Percentiles rank a stretch among this genome's conserved stretches.
phyloP scores from a whole-genome alignment of 1,140 invertebrate genomes.

The Trinorchestia longiramus region DNA sequence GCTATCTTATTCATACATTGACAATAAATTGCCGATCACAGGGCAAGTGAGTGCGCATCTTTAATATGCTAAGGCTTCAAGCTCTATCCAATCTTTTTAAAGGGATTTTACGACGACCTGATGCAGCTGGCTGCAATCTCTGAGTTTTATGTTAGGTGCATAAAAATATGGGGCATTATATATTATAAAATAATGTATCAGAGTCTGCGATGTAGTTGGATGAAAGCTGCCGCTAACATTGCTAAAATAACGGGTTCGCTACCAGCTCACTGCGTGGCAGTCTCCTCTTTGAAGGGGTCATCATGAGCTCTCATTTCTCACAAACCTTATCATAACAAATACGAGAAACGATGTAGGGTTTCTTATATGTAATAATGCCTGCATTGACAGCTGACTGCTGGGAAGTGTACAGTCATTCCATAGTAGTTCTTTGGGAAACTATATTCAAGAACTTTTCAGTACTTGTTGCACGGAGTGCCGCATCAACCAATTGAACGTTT shows the following conservation, averaged over 20 bases:
- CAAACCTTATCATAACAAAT: not conserved
- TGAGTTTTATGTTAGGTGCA: not conserved
- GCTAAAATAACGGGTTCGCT: not conserved
- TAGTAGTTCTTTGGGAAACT: not conserved
- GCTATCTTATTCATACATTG: not conserved
- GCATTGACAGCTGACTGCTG: not conserved
- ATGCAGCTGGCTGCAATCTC: not conserved
- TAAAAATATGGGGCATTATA: not conserved
- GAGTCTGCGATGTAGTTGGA: not conserved
- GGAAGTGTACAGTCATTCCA: not conserved
- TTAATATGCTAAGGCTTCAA: not conserved
- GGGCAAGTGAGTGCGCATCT: not conserved
- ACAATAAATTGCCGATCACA: not conserved
- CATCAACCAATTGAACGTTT: not conserved
- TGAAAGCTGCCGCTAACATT: not conserved
- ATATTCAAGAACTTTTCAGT: not conserved
- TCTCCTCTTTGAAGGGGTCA: not conserved
- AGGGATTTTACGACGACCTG: not conserved
- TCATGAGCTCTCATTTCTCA: not conserved
- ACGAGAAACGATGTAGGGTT: not conserved
- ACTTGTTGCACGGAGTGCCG: not conserved
- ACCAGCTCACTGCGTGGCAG: not conserved
- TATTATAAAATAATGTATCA: no score
- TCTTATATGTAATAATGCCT: not conserved
- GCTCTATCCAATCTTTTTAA: not conserved